Conservation (phyloP, 2,113 vertebrate genomes). For the Phocoena phocoena region DNA sequence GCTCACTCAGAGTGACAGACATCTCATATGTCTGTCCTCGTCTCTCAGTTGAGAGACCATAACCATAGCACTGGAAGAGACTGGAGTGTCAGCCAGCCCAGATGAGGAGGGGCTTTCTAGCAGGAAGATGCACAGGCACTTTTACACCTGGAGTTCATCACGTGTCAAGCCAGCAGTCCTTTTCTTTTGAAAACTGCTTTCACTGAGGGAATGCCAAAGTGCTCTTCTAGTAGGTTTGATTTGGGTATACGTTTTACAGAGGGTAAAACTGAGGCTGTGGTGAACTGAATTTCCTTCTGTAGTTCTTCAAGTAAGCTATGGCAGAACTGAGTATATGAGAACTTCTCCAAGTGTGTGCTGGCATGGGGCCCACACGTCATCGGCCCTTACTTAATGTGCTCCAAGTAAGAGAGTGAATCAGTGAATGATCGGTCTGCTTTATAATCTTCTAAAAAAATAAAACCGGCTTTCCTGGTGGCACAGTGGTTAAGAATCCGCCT, state of each 20-base stretch:
- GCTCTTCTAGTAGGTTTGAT: not conserved
- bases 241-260: not conserved
- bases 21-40: not conserved
- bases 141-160: not conserved
- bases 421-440: not conserved
- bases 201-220: not conserved
- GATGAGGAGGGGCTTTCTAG: no score
- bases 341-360: not conserved
- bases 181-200: not conserved
- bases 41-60: not conserved
- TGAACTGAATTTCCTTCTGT: not conserved
- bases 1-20: not conserved
- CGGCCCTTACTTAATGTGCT: not conserved
- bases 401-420: not conserved
- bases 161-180: no score
- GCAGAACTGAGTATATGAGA: not conserved
- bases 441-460: not conserved
- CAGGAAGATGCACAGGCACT: not conserved
- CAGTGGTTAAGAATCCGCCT: no score
- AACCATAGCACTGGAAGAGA: not conserved
- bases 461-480: no score
- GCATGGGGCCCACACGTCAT: rapidly evolving
- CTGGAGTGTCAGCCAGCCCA: no score
- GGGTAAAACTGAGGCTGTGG: not conserved
- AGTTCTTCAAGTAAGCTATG: not conserved